phyloP scores from a whole-genome alignment of 37 sponge, comb jelly and placozoan species.

The Aplysina aerophoba region DNA sequence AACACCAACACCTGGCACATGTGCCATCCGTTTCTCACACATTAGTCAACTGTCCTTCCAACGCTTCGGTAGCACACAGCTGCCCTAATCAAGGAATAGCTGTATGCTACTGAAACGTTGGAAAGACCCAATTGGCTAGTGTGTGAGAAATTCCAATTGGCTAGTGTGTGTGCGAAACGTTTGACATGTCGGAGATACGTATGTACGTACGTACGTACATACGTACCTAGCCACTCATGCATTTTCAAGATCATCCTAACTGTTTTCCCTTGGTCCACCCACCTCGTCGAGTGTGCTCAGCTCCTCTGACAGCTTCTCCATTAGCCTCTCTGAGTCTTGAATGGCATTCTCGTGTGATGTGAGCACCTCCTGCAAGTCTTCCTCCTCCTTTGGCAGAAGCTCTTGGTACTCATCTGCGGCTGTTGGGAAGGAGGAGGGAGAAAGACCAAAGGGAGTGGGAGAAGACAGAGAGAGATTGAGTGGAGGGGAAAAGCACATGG shows the following conservation, averaged over 20 bases:
- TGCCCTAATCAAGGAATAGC: too few relatives aligned
- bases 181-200: neutral
- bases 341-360: constrained; percentile 65
- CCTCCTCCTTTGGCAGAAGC: constrained; percentile 80
- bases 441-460: neutral
- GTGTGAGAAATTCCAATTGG: too few relatives aligned
- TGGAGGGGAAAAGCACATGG: neutral
- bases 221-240: neutral
- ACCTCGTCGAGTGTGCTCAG: constrained; percentile 74
- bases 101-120: too few relatives aligned
- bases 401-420: constrained; percentile 88
- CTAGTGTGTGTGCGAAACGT: too few relatives aligned
- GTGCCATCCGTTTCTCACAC: too few relatives aligned
- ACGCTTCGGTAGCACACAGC: too few relatives aligned
- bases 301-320: constrained; percentile 85
- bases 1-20: too few relatives aligned
- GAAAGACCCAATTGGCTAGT: too few relatives aligned
- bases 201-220: neutral
- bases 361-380: constrained; percentile 75
- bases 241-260: neutral
- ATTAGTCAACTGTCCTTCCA: too few relatives aligned
- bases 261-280: neutral
- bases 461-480: neutral
- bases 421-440: neutral
- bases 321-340: constrained; percentile 79